These are phyloP conservation scores for Mamestra brassicae DNA, from an alignment of 2,888 invertebrate genomes.

Conservation along the genomic window DNA sequence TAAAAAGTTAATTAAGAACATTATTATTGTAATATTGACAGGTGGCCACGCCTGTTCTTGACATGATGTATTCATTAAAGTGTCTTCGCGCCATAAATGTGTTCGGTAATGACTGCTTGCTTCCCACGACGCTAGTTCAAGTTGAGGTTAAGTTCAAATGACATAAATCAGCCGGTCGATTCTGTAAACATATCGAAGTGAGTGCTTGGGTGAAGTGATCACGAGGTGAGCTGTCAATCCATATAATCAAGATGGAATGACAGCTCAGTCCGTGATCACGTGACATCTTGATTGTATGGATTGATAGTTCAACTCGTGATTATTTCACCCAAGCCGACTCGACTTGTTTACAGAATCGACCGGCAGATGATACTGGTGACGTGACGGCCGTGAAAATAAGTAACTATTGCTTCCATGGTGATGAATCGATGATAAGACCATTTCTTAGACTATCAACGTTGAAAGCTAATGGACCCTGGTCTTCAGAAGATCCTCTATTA, in stretches of 20 bases:
- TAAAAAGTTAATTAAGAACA: neutral
- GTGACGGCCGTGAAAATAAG: neutral
- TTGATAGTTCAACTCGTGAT: neutral
- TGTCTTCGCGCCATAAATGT: conserved; percentile 21
- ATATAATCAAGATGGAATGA: no score
- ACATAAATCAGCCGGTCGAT: neutral
- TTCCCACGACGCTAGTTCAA: conserved; percentile 28
- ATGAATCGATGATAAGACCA: neutral
- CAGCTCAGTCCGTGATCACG: no score
- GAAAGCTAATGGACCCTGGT: neutral
- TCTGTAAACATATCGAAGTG: no score
- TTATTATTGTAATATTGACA: no score
- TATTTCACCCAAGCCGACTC: no score
- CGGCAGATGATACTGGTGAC: neutral
- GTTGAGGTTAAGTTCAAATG: conserved; percentile 35
- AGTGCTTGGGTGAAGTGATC: no score
- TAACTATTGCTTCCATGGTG: neutral
- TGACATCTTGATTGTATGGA: no score
- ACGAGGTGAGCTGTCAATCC: no score
- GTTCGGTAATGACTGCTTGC: conserved; percentile 21
- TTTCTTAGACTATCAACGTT: neutral
- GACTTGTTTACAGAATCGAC: no score
- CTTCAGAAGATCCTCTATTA: neutral
- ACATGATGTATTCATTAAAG: conserved; percentile 1
- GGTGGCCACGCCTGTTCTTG: neutral